Base-by-base conservation (phyloP, 1,140 invertebrate species). In the Tetranychus urticae region DNA sequence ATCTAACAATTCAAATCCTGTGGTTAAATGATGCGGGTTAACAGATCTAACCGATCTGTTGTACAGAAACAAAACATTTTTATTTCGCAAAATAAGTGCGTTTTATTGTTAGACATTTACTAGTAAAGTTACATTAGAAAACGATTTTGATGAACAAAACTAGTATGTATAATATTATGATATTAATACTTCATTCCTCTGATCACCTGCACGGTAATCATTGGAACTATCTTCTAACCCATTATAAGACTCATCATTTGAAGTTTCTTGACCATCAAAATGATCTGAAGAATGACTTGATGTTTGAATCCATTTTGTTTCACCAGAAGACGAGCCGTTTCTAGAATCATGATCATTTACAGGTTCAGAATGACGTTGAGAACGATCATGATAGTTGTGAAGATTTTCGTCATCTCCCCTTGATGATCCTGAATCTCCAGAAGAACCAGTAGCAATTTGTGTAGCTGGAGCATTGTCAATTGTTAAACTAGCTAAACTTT, bases 401-500 rank as follows among this genome's bases (percentile, higher is more conserved):
- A n/a, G 50, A 33, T 23, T 12, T 8, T 52, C n/a, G 12, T 33
- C n/a, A 31, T 52, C n/a, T 34, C 8, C 33, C 12, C 14, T 36
- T 33, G 34, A 56, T 37, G 3, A 39, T 10, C 55, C 14, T n/a
- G 46, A 52, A 34, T 35, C 33, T 50, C 59, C 35, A 23, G 23
- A 23, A 56, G 39, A 36, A 46, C 47, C 50, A 39, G 3, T 33
- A 47, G 47, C 39, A 14, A 46, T 37, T 23, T 14, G 34, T 34
- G 42, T 31, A 45, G 31, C n/a, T 35, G 46, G 36, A 55, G n/a
- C 39, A 64, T 65, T 52, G 39, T 66, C 63, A 57, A 69, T 67
- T 33, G 65, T 61, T 33, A 91, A 73, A 68, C 87, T 90, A 34
- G 88, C 86, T 67, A 92, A 73, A 56, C 85, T 88, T 55, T 86